Evolutionary conservation across 2,113 vertebrate genomes (phyloP).

Genomic region (Astur gentilis): DNA sequence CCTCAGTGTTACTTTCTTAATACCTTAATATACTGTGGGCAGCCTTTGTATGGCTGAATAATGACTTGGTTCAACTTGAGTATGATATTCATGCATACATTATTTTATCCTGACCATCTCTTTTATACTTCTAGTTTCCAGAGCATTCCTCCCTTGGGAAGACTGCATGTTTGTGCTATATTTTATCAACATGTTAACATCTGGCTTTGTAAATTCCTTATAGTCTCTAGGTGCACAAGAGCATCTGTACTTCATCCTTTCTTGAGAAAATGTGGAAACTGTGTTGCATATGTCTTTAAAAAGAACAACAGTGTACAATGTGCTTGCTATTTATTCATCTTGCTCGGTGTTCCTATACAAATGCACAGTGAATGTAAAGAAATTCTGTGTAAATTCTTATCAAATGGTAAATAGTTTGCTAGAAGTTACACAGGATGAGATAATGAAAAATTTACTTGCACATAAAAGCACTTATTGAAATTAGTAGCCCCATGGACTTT

Average conservation of each 20-base stretch:
- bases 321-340: not conserved
- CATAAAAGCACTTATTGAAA: not conserved
- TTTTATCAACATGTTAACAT: constrained; percentile 36
- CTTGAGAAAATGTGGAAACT: not conserved
- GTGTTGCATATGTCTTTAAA: not conserved
- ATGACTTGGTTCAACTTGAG: not conserved
- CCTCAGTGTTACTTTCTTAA: not conserved
- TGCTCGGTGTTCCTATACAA: not conserved
- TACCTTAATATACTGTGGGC: not conserved
- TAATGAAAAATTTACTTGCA: not conserved
- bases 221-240: constrained; percentile 5
- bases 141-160: not conserved
- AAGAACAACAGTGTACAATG: not conserved
- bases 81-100: not conserved
- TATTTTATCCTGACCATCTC: not conserved
- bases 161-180: not conserved
- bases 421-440: not conserved
- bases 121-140: not conserved
- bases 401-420: not conserved
- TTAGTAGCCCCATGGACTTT: not conserved
- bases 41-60: not conserved
- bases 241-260: constrained; percentile 22
- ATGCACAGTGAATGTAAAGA: not conserved
- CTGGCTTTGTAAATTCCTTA: constrained; percentile 22
- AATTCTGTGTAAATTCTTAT: not conserved